Evolutionary conservation across 2,888 invertebrate species (phyloP).

Genomic region (Harpalus rufipes): DNA sequence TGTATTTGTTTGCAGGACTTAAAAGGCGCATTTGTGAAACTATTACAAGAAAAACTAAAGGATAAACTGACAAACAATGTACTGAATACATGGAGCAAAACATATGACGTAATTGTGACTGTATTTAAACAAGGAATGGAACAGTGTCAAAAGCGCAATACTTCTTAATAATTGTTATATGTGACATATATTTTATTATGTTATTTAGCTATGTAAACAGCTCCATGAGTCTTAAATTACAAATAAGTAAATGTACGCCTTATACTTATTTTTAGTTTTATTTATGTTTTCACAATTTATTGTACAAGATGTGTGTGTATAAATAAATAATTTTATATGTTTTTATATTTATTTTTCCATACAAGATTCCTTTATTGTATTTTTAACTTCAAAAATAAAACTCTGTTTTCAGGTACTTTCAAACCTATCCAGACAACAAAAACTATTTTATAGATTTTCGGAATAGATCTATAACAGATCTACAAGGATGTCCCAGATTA

Average conservation of each 20-base stretch:
- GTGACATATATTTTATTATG: slow-evolving; percentile 57
- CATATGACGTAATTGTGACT: slow-evolving; percentile 72
- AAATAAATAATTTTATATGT: slow-evolving; percentile 38
- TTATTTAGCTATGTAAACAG: slow-evolving; percentile 3
- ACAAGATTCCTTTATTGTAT: background rate
- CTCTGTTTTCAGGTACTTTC: slow-evolving; percentile 76
- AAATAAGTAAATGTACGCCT: background rate
- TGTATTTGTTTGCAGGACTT: slow-evolving; percentile 74
- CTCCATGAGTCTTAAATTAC: background rate
- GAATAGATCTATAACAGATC: slow-evolving; percentile 76
- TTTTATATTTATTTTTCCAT: slow-evolving; percentile 3
- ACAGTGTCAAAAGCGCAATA: background rate
- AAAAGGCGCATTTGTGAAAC: slow-evolving; percentile 74
- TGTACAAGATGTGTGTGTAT: background rate
- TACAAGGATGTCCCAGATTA: slow-evolving; percentile 77
- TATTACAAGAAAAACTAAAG: slow-evolving; percentile 76
- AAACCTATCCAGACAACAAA: slow-evolving; percentile 77
- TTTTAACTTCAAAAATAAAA: background rate
- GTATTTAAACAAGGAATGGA: slow-evolving; percentile 38
- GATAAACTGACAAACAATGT: slow-evolving; percentile 75
- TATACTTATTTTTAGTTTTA: slow-evolving; percentile 26
- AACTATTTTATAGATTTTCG: slow-evolving; percentile 77
- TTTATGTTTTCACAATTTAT: slow-evolving; percentile 17
- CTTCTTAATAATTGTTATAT: slow-evolving; percentile 15
- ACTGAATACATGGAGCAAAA: slow-evolving; percentile 77